These are phyloP conservation scores for Schizotus pectinicornis DNA, from an alignment of 2,888 invertebrate genomes.

Conservation along the genomic window DNA sequence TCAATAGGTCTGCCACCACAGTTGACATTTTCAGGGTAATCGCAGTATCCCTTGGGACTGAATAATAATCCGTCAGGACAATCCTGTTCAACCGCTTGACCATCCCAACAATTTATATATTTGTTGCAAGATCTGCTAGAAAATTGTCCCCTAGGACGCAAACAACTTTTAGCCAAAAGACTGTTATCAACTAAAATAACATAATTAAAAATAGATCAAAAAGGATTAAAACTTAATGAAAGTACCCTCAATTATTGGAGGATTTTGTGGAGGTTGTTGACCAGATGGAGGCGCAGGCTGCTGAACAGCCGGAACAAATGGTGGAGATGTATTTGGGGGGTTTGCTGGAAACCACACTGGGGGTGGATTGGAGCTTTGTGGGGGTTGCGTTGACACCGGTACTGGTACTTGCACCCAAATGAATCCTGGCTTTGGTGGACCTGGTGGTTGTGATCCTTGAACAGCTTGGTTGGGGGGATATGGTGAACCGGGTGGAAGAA, in stretches of 20 bases:
- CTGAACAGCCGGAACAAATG: conserved; percentile 9
- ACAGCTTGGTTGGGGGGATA: neutral
- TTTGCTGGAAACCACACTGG: conserved; percentile 3
- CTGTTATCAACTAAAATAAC: neutral
- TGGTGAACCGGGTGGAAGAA: conserved; percentile 36
- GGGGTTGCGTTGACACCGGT: conserved; percentile 12
- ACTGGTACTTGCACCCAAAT: conserved; percentile 41
- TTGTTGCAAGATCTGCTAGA: conserved; percentile 67
- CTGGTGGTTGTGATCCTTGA: conserved; percentile 23
- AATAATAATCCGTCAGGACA: conserved; percentile 70
- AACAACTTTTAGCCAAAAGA: conserved; percentile 50
- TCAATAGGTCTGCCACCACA: conserved; percentile 62
- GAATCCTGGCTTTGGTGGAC: conserved; percentile 28
- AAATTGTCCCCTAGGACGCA: conserved; percentile 66
- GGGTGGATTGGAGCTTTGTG: too few relatives aligned
- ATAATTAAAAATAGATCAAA: neutral
- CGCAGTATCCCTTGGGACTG: conserved; percentile 66
- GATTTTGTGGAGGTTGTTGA: neutral
- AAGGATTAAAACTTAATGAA: too few relatives aligned
- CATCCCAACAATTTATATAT: conserved; percentile 77
- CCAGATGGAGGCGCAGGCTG: conserved; percentile 4
- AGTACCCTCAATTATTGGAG: neutral
- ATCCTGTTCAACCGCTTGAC: conserved; percentile 68
- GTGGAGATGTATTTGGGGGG: conserved; percentile 8
- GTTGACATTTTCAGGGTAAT: conserved; percentile 68